Evolutionary conservation across 1,140 invertebrate genomes (phyloP).

Genomic region (Drosophila sp.): DNA sequence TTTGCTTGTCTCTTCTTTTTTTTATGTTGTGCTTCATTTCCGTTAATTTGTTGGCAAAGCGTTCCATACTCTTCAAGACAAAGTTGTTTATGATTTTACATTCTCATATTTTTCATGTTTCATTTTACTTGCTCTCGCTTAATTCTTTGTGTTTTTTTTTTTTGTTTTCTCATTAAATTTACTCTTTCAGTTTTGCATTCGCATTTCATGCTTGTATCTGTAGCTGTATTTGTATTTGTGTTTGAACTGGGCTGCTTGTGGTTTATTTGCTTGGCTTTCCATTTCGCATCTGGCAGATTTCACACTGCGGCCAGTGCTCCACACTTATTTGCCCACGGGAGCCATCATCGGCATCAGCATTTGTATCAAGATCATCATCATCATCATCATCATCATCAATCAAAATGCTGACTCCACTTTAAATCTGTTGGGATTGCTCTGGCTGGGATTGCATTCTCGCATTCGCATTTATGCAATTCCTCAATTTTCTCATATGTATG

Average conservation of each 20-base stretch:
- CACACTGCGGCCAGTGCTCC: conserved; percentile 4
- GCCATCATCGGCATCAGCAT: conserved; percentile 7
- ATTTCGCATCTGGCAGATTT: conserved; percentile 8
- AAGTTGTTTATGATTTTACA: conserved; percentile 82
- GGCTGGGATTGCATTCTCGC: conserved; percentile 3
- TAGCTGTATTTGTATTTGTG: conserved; percentile 62
- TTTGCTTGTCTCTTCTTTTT: conserved; percentile 4
- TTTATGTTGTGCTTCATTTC: conserved; percentile 71
- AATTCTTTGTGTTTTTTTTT: conserved; percentile 23
- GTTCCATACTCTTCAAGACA: conserved; percentile 83
- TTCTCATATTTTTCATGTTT: conserved; percentile 77
- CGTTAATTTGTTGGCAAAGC: conserved; percentile 83
- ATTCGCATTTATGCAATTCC: conserved; percentile 1
- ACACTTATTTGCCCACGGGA: conserved; percentile 11
- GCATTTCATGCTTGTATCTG: conserved; percentile 20
- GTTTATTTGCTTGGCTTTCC: conserved; percentile 39
- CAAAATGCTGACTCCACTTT: background rate
- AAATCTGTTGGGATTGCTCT: background rate
- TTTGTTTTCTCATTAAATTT: conserved; percentile 46
- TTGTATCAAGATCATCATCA: conserved; percentile 1
- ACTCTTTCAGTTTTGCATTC: conserved; percentile 24
- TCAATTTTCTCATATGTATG: background rate
- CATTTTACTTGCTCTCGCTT: conserved; percentile 28
- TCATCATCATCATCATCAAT: conserved; percentile 2
- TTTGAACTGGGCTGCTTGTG: conserved; percentile 58